phyloP scores from a whole-genome alignment of 2,797 vertebrate genomes.

The Notolepis coatsorum region DNA sequence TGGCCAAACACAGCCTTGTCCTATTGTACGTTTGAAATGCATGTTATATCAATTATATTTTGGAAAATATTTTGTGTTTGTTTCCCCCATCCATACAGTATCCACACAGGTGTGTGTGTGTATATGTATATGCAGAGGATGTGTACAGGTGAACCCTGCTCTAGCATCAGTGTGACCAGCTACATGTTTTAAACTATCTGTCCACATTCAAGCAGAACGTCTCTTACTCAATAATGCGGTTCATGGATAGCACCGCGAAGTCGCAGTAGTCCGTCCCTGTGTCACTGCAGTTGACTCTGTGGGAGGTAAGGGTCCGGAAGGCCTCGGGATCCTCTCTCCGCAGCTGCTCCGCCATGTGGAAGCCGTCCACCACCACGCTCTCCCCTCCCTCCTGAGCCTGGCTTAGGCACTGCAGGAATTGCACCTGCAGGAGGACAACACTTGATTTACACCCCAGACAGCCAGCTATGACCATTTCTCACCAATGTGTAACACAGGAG shows the following conservation, averaged over 20 bases:
- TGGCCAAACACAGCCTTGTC: not conserved
- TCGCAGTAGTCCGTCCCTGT: slow-evolving; percentile 92
- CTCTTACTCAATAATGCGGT: slow-evolving; percentile 90
- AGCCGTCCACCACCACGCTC: slow-evolving; percentile 91
- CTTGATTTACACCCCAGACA: slow-evolving; percentile 15
- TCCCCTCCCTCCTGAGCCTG: slow-evolving; percentile 90
- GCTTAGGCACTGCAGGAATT: slow-evolving; percentile 93
- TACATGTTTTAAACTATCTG: not conserved
- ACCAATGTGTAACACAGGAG: not conserved
- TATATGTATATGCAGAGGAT: not conserved
- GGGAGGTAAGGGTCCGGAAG: slow-evolving; percentile 84
- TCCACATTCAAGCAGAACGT: not conserved
- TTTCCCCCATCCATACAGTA: not conserved
- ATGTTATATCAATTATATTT: not conserved
- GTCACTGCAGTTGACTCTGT: slow-evolving; percentile 90
- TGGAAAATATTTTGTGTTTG: not conserved
- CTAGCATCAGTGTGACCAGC: slow-evolving; percentile 4
- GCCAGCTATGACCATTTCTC: slow-evolving; percentile 1
- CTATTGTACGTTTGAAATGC: not conserved
- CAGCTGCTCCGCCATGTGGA: slow-evolving; percentile 85
- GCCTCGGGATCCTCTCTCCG: slow-evolving; percentile 86
- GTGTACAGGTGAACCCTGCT: too few relatives aligned
- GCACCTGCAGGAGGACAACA: slow-evolving; percentile 81
- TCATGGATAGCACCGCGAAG: slow-evolving; percentile 93
- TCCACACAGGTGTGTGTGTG: not conserved